Evolutionary conservation across 2,113 vertebrate species (phyloP), one percentile per base, ranked within the genome.

Genomic region (Pseudorectes ferrugineus): DNA sequence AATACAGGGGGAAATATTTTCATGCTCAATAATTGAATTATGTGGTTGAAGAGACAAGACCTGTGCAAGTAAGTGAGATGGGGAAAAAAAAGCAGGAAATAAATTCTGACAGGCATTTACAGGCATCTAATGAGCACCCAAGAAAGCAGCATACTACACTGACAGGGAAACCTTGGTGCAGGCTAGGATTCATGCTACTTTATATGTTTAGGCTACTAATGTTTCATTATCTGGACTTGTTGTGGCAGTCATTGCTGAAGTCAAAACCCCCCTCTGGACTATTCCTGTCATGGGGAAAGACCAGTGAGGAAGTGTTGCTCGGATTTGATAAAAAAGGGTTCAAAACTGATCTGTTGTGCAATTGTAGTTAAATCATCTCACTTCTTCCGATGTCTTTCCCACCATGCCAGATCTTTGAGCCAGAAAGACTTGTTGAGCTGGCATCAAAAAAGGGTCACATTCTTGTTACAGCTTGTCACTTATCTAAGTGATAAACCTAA

Each of bases 1-100:
- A 92, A 90, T 76, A 66, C 62, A 90, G 71, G 59, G 67, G 78
- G 65, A 93, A 95, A 95, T 92, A 91, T 94, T 95, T 95, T 95
- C 79, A 63, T 77, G 78, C 57, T 93, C 57, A 80, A 4, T 95
- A 93, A 96, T 95, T 96, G 82, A 85, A 95, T 96, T 94, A 92
- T 31, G 65, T 94, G 75, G 82, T 88, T 95, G 90, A 88, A 95
- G 78, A 95, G 78, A 83, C 28, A 89, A 91, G 81, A 88, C 45
- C 29, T 46, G 36, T 63, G 84, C 75, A 92, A 85, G 48, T 26
- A 49, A 66, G 71, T 36, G 71, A 55, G 46, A 49, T 36, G 17
- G 8, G 23, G 2, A 4, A 33, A 78, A 48, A 71, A 55, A 71
- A 43, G 35, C 19, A n/a, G 65, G 45, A 84, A 57, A 66, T 35